Evolutionary conservation across 2,888 invertebrate genomes (phyloP), one percentile per base, ranked within the genome.

Genomic region (Scaptomyza parva): DNA sequence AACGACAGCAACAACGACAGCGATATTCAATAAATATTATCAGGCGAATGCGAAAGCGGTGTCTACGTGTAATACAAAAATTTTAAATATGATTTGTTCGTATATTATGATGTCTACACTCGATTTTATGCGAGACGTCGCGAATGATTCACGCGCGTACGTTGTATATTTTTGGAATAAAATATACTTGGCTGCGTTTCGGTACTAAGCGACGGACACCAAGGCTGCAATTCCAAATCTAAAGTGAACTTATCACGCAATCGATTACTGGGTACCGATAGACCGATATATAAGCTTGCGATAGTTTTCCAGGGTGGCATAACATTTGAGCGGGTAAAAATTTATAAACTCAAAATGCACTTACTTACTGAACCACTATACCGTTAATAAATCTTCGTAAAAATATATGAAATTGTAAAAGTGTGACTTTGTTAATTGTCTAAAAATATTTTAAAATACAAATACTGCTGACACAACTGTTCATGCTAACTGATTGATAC

Each of bases 161-260:
- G 79, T 48, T 48, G 48, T 79, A 79, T 82, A 85, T 86, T 81
- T 86, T 83, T 86, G 86, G 80, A 80, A 73, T 83, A 76, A 64
- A 73, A 72, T 6, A 67, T 37, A 51, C 66, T 48, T 64, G 44
- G 55, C 44, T 40, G 51, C 51, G 47, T 60, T 64, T 61, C 53
- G 24, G 28, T 35, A 48, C 59, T 41, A 50, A 53, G 76, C 76
- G 53, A 75, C 60, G 17, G 61, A 50, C 52, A 71, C 72, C 72
- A 70, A 76, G 65, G 76, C 72, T 75, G 72, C 70, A 75, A 60
- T 74, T 59, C 54, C 75, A 69, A 74, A 44, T 63, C 75, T 4
- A 51, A 51, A 55, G 47, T 51, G 43, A 59, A 73, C 76, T 59
- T 41, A 48, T 22, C 8, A 18, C 9, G 6, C 47, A 58, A 73